Evolutionary conservation across 2,113 vertebrate species (phyloP).

Genomic region (Hydropotes inermis): DNA sequence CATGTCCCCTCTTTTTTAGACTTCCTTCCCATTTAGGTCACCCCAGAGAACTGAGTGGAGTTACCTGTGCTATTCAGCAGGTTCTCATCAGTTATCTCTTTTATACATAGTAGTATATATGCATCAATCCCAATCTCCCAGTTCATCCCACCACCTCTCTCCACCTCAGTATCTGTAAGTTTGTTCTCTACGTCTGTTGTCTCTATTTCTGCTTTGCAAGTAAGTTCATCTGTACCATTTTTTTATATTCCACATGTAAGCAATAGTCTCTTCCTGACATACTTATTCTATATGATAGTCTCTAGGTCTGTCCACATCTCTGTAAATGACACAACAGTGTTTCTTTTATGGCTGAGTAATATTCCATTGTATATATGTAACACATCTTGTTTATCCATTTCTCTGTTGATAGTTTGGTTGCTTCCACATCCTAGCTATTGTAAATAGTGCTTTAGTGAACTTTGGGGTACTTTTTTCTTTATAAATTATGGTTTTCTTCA

Average conservation of each 20-base stretch:
- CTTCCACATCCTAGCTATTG: neutral
- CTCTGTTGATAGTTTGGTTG: neutral
- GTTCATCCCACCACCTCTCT: neutral
- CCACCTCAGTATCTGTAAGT: neutral
- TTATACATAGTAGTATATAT: neutral
- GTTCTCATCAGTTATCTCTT: neutral
- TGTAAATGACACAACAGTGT: neutral
- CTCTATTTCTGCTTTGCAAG: neutral
- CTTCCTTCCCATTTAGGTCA: neutral
- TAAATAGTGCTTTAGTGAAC: neutral
- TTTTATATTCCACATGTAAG: neutral
- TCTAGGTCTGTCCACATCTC: neutral
- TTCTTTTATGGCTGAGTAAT: neutral
- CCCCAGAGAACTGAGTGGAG: neutral
- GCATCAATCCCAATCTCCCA: neutral
- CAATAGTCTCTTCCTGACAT: neutral
- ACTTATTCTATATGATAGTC: neutral
- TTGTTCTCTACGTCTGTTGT: neutral
- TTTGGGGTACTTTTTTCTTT: neutral
- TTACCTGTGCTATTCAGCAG: neutral
- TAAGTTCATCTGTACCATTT: neutral
- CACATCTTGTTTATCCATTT: neutral
- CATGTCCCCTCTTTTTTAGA: neutral
- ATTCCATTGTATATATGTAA: neutral
- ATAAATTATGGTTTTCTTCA: neutral